These are phyloP conservation scores for Genyomyrus donnyi DNA, from an alignment of 2,113 vertebrate species.

Conservation along the genomic window DNA sequence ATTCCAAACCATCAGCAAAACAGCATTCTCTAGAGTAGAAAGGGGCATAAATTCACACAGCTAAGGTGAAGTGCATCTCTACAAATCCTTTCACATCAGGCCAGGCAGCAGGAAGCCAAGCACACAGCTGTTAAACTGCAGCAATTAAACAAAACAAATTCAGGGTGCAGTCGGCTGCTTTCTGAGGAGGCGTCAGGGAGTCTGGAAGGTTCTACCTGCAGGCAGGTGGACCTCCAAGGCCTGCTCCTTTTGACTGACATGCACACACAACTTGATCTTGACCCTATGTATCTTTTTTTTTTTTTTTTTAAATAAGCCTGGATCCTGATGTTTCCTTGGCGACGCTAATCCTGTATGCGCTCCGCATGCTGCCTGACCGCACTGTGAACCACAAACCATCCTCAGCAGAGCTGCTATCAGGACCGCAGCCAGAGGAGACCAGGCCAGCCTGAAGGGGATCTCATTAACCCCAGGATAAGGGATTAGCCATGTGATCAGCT, in stretches of 20 bases:
- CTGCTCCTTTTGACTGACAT: background rate
- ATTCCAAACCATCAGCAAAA: background rate
- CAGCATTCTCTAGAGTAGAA: background rate
- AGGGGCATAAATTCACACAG: background rate
- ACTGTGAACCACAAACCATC: background rate
- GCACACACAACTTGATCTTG: background rate
- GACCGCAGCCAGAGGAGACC: background rate
- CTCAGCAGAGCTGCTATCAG: too few relatives aligned
- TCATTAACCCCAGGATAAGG: background rate
- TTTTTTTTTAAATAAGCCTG: background rate
- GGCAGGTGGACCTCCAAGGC: background rate
- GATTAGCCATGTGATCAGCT: background rate
- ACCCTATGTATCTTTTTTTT: background rate
- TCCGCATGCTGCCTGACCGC: background rate
- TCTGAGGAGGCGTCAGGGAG: background rate
- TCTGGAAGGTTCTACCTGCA: background rate
- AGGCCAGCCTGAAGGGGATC: background rate
- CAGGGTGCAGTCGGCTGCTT: background rate
- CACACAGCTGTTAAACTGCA: background rate
- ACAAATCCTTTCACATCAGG: background rate
- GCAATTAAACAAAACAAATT: background rate
- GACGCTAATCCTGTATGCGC: background rate
- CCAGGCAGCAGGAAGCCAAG: background rate
- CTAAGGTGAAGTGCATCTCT: background rate
- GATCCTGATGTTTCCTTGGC: background rate